Base-by-base conservation (phyloP, 2,888 invertebrate species). In the Hoplodrina ambigua region DNA sequence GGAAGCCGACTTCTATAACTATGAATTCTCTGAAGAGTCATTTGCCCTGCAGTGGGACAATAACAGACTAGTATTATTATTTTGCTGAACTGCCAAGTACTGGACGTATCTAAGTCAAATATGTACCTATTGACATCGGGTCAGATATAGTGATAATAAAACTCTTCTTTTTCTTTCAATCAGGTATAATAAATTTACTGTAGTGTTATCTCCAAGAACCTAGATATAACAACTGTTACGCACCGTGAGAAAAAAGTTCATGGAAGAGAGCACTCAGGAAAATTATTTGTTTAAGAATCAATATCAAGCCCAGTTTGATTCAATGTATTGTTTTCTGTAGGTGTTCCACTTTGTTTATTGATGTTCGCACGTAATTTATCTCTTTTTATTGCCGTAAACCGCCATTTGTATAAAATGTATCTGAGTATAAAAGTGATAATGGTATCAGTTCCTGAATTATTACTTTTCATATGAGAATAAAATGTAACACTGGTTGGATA, bases 381-480 rank as follows among this genome's bases (percentile, higher is more conserved):
- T 86, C 86, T 87, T 37, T 90, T 90, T 90, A 90, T 86, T 85
- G 85, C 82, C 78, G 69, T 69, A 76, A 73, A 80, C 77, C 58
- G 81, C 84, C 87, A 84, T 90, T 88, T 75, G 78, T 77, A 83
- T 82, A 81, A 87, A 86, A 83, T 84, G 81, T 87, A 76, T 78
- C 72, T 72, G 55, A 71, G 72, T 80, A 80, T 84, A 82, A 78
- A 84, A 80, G 84, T 87, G 85, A 84, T 76, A 81, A 81, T 76
- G 83, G 70, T 73, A 80, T 75, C 81, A 81, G 59, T 77, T 73
- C 58, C 64, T 81, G 75, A 85, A 73, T 74, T 79, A 86, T 80
- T 71, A 69, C 81, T 49, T 59, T 73, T 54, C 63, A 56, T 69
- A 63, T 11, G 30, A 75, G 53, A 75, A 55, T 25, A 25, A 69